phyloP scores from a whole-genome alignment of 2,888 invertebrate species.

The Baronia brevicornis region DNA sequence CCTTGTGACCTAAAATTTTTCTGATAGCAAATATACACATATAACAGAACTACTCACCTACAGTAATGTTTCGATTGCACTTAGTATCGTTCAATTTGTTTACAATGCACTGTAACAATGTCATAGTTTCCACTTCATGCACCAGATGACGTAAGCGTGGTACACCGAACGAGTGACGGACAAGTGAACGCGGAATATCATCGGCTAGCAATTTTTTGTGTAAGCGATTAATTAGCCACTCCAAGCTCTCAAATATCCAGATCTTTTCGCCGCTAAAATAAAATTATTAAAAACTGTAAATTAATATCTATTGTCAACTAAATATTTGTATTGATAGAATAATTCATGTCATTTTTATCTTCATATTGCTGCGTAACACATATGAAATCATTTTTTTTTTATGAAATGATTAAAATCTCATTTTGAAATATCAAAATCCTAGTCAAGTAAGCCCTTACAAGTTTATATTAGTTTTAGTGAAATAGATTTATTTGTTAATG shows the following conservation, averaged over 20 bases:
- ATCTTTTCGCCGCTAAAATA: slow-evolving; percentile 52
- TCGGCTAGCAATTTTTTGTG: slow-evolving; percentile 28
- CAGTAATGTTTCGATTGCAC: slow-evolving; percentile 15
- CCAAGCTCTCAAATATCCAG: slow-evolving; percentile 50
- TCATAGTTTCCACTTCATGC: slow-evolving; percentile 17
- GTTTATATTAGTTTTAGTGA: no score
- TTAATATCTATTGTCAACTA: background rate
- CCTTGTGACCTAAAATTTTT: no score
- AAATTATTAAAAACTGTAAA: slow-evolving; percentile 3
- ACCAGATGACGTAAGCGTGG: slow-evolving; percentile 23
- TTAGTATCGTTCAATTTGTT: slow-evolving; percentile 19
- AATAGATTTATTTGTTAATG: no score
- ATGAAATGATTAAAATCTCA: no score
- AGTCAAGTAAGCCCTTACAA: no score
- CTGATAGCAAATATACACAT: no score
- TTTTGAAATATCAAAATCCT: no score
- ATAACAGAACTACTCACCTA: slow-evolving; percentile 43
- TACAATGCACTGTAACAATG: slow-evolving; percentile 20
- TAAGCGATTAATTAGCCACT: slow-evolving; percentile 27
- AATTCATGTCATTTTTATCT: no score
- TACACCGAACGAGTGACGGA: slow-evolving; percentile 37
- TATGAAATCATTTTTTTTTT: no score
- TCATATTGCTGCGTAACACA: no score
- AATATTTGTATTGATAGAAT: background rate
- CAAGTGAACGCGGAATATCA: slow-evolving; percentile 27